Evolutionary conservation across 1,140 invertebrate species (phyloP), one percentile per base, ranked within the genome.

Genomic region (Tetramorium parvispinum): DNA sequence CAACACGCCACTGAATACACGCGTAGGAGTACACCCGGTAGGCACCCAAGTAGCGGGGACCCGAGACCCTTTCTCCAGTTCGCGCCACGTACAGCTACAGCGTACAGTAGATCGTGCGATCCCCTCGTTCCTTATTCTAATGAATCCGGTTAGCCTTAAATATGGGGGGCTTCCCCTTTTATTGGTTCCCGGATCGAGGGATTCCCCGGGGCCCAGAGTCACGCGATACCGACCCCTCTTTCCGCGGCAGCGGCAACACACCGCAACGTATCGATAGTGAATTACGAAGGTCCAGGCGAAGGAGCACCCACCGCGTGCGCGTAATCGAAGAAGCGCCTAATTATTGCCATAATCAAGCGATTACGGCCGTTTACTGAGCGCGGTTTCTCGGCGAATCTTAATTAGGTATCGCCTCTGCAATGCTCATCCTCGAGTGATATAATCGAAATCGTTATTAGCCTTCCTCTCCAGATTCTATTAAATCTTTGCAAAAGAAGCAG

Each of bases 141-240:
- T 85, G 83, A 85, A 85, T 85, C 83, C 75, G 73, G 83, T 85
- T 85, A 85, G 75, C 76, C 73, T 85, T 85, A 85, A 85, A 85
- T 85, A 85, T 78, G 83, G 71, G 71, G 55, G 27, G 43, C 43
- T 70, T 85, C 83, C 83, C 83, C 75, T 85, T 85, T 85, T 85
- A 85, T 79, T 78, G 83, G 83, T 65, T 85, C 83, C 16, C 71
- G 46, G 82, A 63, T 77, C 82, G 82, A 77, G 71, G 70, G 82
- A 79, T 85, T 68, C 73, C 83, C 83, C 61, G 73, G 83, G 70
- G 70, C 71, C 55, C 82, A 43, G 16, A 85, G 83, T 85, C 83
- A 85, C 83, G 75, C 83, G 61, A 85, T 79, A 78, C 37, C 73
- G 40, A 59, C 73, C 83, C 83, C 83, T 61, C 61, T 75, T 61